Evolutionary conservation across 2,113 vertebrate genomes (phyloP).

Genomic region (Crotophaga sulcirostris): DNA sequence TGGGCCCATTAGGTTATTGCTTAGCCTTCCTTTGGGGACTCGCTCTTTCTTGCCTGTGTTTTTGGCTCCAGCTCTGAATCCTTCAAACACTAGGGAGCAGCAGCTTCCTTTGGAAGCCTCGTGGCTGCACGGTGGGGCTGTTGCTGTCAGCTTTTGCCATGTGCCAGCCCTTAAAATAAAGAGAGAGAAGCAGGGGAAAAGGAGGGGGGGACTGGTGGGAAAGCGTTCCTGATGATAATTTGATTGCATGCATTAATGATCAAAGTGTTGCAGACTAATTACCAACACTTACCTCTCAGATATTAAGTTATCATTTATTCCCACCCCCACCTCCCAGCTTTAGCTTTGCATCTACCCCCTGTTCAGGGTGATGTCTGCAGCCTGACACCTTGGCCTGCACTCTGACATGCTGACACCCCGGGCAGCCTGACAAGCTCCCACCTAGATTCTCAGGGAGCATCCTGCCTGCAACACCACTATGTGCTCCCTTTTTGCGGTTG

Average conservation of each 20-base stretch:
- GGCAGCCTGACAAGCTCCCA: neutral
- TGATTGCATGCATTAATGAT: constrained; percentile 80
- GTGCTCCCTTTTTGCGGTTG: neutral
- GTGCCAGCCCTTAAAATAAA: constrained; percentile 68
- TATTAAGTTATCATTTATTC: constrained; percentile 74
- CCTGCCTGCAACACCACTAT: neutral
- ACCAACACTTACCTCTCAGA: constrained; percentile 74
- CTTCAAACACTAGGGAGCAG: constrained; percentile 74
- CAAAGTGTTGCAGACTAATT: constrained; percentile 80
- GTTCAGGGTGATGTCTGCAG: neutral
- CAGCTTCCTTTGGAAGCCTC: constrained; percentile 68
- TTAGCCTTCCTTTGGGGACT: constrained; percentile 18
- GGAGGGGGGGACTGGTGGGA: constrained; percentile 27
- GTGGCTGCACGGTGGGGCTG: neutral
- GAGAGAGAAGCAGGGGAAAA: neutral
- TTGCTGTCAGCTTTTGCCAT: constrained; percentile 28
- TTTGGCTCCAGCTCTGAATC: constrained; percentile 33
- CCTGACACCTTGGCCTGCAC: neutral
- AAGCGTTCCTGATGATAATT: constrained; percentile 78
- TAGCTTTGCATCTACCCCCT: neutral
- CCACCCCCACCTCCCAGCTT: neutral
- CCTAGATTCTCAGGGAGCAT: neutral
- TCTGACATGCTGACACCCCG: neutral
- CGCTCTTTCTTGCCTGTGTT: neutral
- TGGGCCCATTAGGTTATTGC: constrained; percentile 62